Conservation (phyloP, 2,888 invertebrate genomes). For the Drosophila mimetica region DNA sequence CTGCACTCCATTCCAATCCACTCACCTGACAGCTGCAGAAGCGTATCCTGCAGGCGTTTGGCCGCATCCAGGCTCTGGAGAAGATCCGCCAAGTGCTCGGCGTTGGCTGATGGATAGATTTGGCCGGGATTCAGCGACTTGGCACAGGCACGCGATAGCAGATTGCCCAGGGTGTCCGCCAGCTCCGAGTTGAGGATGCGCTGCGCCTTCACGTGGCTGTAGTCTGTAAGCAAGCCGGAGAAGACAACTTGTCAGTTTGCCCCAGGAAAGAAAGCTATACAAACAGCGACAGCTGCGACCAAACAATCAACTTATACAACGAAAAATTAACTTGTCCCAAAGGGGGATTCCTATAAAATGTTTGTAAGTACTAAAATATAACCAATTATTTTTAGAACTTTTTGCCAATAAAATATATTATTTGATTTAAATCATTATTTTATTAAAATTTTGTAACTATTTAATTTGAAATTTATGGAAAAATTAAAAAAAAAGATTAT, state of each 20-base stretch:
- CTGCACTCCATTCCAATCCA: slow-evolving; percentile 10
- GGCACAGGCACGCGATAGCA: slow-evolving; percentile 92
- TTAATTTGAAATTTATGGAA: too few relatives aligned
- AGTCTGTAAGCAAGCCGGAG: slow-evolving; percentile 88
- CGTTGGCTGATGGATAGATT: slow-evolving; percentile 88
- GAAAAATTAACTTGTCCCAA: too few relatives aligned
- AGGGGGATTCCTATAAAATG: too few relatives aligned
- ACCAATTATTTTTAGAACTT: too few relatives aligned
- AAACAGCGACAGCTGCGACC: background rate
- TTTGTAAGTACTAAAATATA: too few relatives aligned
- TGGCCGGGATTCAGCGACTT: slow-evolving; percentile 91
- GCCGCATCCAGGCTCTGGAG: slow-evolving; percentile 85
- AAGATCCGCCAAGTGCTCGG: slow-evolving; percentile 85
- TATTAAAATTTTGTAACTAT: too few relatives aligned
- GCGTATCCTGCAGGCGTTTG: slow-evolving; percentile 85
- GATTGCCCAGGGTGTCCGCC: slow-evolving; percentile 96
- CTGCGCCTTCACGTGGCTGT: slow-evolving; percentile 90
- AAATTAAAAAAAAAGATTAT: too few relatives aligned
- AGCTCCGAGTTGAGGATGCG: slow-evolving; percentile 94
- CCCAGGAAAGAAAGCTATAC: background rate
- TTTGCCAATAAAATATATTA: too few relatives aligned
- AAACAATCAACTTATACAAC: background rate
- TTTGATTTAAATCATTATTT: too few relatives aligned
- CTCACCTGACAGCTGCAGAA: slow-evolving; percentile 86
- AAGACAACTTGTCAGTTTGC: slow-evolving; percentile 19